Conservation (phyloP, 2,113 vertebrate species). For the Tiliqua scincoides region DNA sequence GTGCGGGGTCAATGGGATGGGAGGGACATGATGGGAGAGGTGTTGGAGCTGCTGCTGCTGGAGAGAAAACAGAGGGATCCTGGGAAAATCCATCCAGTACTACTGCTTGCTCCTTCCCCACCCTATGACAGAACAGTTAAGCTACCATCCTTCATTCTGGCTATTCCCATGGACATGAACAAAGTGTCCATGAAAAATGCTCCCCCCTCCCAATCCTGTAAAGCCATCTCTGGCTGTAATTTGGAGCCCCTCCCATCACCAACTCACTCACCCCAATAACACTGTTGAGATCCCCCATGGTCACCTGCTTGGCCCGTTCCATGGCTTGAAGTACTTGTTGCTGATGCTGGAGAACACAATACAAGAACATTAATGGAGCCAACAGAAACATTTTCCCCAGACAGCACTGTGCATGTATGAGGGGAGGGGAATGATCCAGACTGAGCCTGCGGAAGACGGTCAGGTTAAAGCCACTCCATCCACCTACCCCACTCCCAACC, state of each 20-base stretch:
- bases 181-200: too few species aligned
- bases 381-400: too few species aligned
- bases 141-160: background rate
- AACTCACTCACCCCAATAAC: constrained; percentile 90
- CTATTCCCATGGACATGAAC: background rate
- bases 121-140: too few species aligned
- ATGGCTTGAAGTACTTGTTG: constrained; percentile 94
- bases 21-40: constrained; percentile 86
- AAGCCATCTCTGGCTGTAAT: background rate
- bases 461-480: too few species aligned
- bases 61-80: constrained; percentile 64
- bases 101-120: too few species aligned
- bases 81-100: background rate
- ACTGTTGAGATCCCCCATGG: constrained; percentile 90
- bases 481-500: too few species aligned
- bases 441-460: too few species aligned
- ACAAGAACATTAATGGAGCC: too few species aligned
- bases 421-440: too few species aligned
- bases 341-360: constrained; percentile 82
- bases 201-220: background rate
- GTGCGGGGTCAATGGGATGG: constrained; percentile 84
- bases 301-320: constrained; percentile 94
- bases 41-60: constrained; percentile 97
- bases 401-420: too few species aligned
- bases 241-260: fast-evolving